Base-by-base conservation (phyloP, 2,888 invertebrate genomes). In the Poecilobothrus nobilitatus region DNA sequence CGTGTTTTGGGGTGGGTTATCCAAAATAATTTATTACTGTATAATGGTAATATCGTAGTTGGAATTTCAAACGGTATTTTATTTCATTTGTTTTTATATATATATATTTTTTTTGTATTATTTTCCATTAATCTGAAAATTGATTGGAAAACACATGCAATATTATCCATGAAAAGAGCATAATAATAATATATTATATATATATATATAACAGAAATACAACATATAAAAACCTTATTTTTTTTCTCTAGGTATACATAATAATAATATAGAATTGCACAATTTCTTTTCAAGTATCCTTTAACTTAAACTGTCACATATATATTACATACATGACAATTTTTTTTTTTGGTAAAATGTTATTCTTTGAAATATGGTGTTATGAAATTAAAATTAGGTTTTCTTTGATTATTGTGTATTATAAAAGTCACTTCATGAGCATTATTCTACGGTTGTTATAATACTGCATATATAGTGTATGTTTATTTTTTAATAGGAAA, bases 141-240 rank as follows among this genome's bases (percentile, higher is more conserved):
- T 53, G 53, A 53, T 53, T 53, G 53, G 53, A 53, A 53, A 53
- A 53, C 53, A 53, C 53, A 53, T 53, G 53, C 53, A 53, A 53
- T 53, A 53, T 18, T 53, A 53, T 37, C 37, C 37, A 10, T 53
- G 15, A 53, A 53, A 53, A 53, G 53, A 53, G 18, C 53, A 53
- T 18, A 18, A 44, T 15, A n/a, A n/a, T n/a, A n/a, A n/a, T n/a
- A n/a, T n/a, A n/a, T n/a, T n/a, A n/a, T n/a, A n/a, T n/a, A n/a
- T n/a, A n/a, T n/a, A n/a, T n/a, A n/a, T n/a, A 41, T 8, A 15
- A 12, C 41, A 41, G 41, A 2, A 6, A 8, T 41, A 41, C 7
- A n/a, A 41, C 15, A 15, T 41, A 15, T 41, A 41, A 4, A 27
- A 27, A 27, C 27, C 27, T 27, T 5, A 41, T 6, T 41, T 41